Evolutionary conservation across 2,797 vertebrate genomes (phyloP).

Genomic region (Lagocephalus sceleratus): DNA sequence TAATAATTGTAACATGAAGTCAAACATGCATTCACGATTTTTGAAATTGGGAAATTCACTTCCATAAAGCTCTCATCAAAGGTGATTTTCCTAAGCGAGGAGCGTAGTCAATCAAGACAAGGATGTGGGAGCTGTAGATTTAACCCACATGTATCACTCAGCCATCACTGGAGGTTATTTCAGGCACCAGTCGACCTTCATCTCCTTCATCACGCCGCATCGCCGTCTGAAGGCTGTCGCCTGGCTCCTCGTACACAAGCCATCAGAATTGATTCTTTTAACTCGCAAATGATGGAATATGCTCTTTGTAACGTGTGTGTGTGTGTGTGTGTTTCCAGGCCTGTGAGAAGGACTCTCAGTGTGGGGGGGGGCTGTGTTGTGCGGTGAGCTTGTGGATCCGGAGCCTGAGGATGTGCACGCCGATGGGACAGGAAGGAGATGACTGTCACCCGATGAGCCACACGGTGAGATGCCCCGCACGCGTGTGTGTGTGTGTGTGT

Average conservation of each 20-base stretch:
- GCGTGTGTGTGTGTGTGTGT: too few relatives aligned
- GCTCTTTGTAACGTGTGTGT: slow-evolving; percentile 2
- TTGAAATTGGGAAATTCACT: too few relatives aligned
- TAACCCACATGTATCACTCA: too few relatives aligned
- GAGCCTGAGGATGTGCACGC: slow-evolving; percentile 88
- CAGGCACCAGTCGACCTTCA: too few relatives aligned
- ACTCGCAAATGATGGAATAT: not conserved
- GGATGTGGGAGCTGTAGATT: too few relatives aligned
- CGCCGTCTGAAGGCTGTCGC: slow-evolving; percentile 50
- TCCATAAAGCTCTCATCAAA: too few relatives aligned
- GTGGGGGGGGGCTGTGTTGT: slow-evolving; percentile 87
- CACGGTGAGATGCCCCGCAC: slow-evolving; percentile 73
- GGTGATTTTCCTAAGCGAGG: too few relatives aligned
- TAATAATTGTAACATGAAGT: too few relatives aligned
- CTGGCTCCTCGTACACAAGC: slow-evolving; percentile 18
- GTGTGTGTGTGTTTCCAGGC: slow-evolving; percentile 73
- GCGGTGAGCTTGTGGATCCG: slow-evolving; percentile 93
- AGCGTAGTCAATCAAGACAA: too few relatives aligned
- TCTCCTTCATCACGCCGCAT: slow-evolving; percentile 19
- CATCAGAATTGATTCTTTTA: slow-evolving; percentile 3
- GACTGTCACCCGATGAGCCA: slow-evolving; percentile 92
- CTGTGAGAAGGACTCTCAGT: slow-evolving; percentile 88
- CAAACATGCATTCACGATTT: too few relatives aligned
- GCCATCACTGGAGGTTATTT: too few relatives aligned
- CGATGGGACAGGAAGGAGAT: slow-evolving; percentile 86